Base-by-base conservation (phyloP, 2,113 vertebrate genomes). In the Cheilinus undulatus region DNA sequence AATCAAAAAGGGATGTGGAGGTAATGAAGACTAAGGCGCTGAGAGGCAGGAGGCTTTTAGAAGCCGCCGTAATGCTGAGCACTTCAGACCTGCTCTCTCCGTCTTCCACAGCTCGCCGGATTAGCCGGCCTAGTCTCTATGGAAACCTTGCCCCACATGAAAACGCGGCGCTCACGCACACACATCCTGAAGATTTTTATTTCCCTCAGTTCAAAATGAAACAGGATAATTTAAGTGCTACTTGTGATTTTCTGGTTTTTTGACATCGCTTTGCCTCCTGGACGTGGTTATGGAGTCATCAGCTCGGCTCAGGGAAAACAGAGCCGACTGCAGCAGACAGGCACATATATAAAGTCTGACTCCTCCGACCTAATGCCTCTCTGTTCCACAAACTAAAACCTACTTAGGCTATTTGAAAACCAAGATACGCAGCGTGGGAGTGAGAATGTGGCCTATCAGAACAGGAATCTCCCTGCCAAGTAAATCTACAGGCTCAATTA, bases 101-200 rank as follows among this genome's bases (percentile, higher is more conserved):
- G 38, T 88, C 86, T 89, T 83, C 63, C 83, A 70, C 88, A 80
- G 90, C 88, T 88, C 54, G 64, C 28, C 51, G 79, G 88, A 93
- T 93, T 92, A 92, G 84, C 85, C n/a, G 79, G 84, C 87, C 84
- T 73, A 40, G 91, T 94, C 91, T 87, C 93, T 91, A 94, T 93
- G 91, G 93, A 91, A 93, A 94, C 92, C 79, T 78, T 83, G 66
- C 76, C 88, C 84, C 80, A 71, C 81, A 85, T 53, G 62, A 72
- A 87, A 82, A 89, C 80, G 50, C 56, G 38, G 42, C 40, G 46
- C 50, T 9, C 66, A 51, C 60, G 57, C 40, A 65, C 48, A 52
- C 61, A 84, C 49, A 38, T 4, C n/a, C 4, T 73, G 53, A 71
- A 73, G 71, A 76, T 70, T 87, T 76, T 83, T 63, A 80, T 78